Evolutionary conservation across 2,888 invertebrate genomes (phyloP), one percentile per base, ranked within the genome.

Genomic region (Nymphalis c-album): DNA sequence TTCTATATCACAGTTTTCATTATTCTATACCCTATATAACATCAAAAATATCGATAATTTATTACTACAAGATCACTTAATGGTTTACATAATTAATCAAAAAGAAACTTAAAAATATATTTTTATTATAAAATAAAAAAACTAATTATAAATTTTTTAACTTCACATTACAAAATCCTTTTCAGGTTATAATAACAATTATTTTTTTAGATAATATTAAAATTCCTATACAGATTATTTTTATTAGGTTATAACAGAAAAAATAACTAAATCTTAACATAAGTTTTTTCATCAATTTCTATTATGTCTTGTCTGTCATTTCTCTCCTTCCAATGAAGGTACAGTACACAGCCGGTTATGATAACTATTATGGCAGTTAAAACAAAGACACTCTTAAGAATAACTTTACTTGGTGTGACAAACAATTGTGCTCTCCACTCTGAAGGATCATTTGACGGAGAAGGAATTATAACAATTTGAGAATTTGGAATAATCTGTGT

Each of bases 401-500:
- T 98, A 64, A 98, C 93, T 87, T 97, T 97, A 84, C 98, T 98
- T 0, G 98, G 98, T 0, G 98, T 98, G 0, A 99, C 97, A 93
- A 98, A 99, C 18, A 99, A 91, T 80, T 98, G 97, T 20, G 96
- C 97, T 77, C 95, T 95, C 99, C 99, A 99, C 75, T 94, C 94
- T 3, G 93, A 93, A 0, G 98, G 96, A 64, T 96, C 93, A 71
- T 94, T 92, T 0, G 95, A 94, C 7, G 97, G 98, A 80, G 95
- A 94, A 2, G 99, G 99, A 70, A 99, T 97, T 0, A 99, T 96
- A 47, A 99, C 97, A 87, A 99, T 96, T 87, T 99, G 99, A 0
- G 99, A 98, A 83, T 99, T 99, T 0, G 99, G 99, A 82, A 99
- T 99, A 63, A 98, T 95, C 85, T 98, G 98, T 0, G 96, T 95